These are phyloP conservation scores for Nomada fucata DNA, from an alignment of 2,888 invertebrate genomes.

Conservation along the genomic window DNA sequence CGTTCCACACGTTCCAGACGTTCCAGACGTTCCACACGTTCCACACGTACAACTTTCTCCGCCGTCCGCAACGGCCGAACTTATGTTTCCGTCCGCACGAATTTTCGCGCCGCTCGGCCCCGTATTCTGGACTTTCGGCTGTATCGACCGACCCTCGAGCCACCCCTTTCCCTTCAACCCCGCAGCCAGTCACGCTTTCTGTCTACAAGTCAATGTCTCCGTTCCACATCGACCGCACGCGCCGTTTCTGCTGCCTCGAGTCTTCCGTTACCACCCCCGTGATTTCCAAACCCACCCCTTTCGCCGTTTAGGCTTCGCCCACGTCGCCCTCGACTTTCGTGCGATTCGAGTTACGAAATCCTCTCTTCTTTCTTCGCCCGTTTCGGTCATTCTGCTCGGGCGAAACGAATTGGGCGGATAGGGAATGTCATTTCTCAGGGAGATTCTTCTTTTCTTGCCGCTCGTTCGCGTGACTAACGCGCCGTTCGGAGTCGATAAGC, in stretches of 20 bases:
- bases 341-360: neutral
- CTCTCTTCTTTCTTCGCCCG: neutral
- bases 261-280: neutral
- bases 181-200: conserved; percentile 41
- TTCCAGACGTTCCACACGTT: conserved; percentile 4
- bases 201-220: conserved; percentile 54
- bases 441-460: neutral
- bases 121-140: conserved; percentile 75
- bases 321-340: neutral
- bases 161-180: conserved; percentile 43
- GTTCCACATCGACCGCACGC: conserved; percentile 31
- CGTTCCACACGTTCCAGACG: neutral
- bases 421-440: too few species aligned
- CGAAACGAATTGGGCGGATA: too few species aligned
- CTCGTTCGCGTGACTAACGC: too few species aligned
- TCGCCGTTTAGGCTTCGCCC: conserved; percentile 24
- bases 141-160: conserved; percentile 76
- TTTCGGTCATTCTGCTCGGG: too few species aligned
- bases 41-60: neutral
- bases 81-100: conserved; percentile 61
- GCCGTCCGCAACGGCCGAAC: conserved; percentile 23
- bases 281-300: conserved; percentile 13
- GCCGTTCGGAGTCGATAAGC: too few species aligned
- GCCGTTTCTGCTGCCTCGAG: conserved; percentile 1
- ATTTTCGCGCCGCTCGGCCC: conserved; percentile 65